Evolutionary conservation across 2,888 invertebrate species (phyloP).

Genomic region (Diarsia dahlii): DNA sequence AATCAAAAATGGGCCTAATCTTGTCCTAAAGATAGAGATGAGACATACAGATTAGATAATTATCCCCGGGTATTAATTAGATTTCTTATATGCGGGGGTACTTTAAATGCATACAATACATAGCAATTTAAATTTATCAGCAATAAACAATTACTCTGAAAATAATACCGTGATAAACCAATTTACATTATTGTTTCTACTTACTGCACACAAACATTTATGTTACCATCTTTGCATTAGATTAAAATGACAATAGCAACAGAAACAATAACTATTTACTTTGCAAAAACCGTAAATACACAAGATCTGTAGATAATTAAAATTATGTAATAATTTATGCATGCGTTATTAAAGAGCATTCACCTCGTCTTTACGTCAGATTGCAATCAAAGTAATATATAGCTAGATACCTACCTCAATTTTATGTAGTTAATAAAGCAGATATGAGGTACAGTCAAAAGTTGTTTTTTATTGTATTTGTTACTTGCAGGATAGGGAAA

Average conservation of each 20-base stretch:
- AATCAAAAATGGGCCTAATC: too few relatives aligned
- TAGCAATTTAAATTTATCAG: background rate
- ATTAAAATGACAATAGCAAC: slow-evolving; percentile 10
- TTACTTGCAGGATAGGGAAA: background rate
- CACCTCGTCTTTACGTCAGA: slow-evolving; percentile 24
- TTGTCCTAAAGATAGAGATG: too few relatives aligned
- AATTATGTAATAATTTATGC: slow-evolving; percentile 16
- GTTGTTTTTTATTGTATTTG: background rate
- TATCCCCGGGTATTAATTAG: too few relatives aligned
- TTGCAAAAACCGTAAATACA: slow-evolving; percentile 3
- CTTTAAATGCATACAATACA: background rate
- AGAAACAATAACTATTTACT: slow-evolving; percentile 2
- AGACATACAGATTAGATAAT: too few relatives aligned
- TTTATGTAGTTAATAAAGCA: background rate
- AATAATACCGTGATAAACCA: background rate
- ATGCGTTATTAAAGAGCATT: slow-evolving; percentile 27
- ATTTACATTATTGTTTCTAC: background rate
- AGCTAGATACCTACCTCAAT: background rate
- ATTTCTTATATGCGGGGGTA: background rate
- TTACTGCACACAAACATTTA: background rate
- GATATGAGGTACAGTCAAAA: background rate
- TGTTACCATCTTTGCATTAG: slow-evolving; percentile 10
- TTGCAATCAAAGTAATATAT: slow-evolving; percentile 7
- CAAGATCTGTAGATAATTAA: slow-evolving; percentile 8
- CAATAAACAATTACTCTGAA: background rate